Percentiles rank a stretch among this genome's conserved stretches.
These are phyloP conservation scores for Furnarius figulus DNA, from an alignment of 2,113 vertebrate species.

Conservation along the genomic window DNA sequence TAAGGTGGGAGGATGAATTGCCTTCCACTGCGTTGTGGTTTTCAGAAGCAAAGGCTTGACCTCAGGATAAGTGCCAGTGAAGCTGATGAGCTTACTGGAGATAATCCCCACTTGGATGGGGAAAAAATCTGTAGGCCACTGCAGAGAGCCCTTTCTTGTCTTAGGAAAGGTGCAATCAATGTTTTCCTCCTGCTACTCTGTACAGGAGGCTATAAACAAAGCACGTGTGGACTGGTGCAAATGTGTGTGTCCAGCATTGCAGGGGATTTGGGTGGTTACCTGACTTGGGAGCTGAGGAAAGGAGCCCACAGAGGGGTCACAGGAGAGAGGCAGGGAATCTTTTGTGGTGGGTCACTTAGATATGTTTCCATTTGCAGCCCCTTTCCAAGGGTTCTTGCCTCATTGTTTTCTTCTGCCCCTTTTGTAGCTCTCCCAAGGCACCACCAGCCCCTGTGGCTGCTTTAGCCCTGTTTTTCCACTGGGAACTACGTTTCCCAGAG, in stretches of 20 bases:
- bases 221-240: fast-evolving
- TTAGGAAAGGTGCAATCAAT: neutral
- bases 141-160: neutral
- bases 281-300: neutral
- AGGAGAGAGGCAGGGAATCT: fast-evolving
- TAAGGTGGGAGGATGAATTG: neutral
- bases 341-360: neutral
- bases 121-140: neutral
- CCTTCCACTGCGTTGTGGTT: neutral
- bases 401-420: neutral
- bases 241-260: fast-evolving
- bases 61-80: neutral
- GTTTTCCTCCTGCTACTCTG: neutral
- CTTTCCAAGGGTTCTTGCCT: neutral
- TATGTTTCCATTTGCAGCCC: neutral
- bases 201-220: neutral
- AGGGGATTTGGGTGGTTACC: neutral
- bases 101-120: neutral
- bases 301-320: neutral
- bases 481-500: constrained; percentile 54
- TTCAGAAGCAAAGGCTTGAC: neutral
- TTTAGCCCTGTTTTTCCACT: neutral
- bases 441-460: neutral
- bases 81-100: neutral
- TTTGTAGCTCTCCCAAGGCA: neutral